Evolutionary conservation across 2,888 invertebrate species (phyloP), one percentile per base, ranked within the genome.

Genomic region (Villa cingulata): DNA sequence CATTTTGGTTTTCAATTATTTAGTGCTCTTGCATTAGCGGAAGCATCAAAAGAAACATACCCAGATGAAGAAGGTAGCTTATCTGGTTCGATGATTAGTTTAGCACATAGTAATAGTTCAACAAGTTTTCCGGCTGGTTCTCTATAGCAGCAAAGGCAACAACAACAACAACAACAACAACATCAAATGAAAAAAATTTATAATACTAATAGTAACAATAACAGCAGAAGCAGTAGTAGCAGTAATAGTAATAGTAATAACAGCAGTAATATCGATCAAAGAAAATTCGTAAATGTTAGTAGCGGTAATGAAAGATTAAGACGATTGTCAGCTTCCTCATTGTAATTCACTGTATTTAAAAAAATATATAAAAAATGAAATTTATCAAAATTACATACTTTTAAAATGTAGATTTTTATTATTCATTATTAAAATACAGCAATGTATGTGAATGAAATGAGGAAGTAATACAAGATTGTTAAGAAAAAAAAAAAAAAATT

Each of bases 51-150:
- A 62, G 89, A 90, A 70, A 80, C 82, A 58, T 89, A 86, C 73
- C 84, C 84, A 59, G 90, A 90, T 59, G 90, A 89, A 68, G 92
- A 91, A 69, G 84, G 84, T 63, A 89, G 90, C 64, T 78, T 92
- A 58, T 90, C 91, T 51, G 94, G 94, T 61, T 92, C 92, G 59
- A 88, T 92, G 86, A 76, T 88, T 63, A 92, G 92, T 73, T 80
- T 95, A 71, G 90, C 90, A 57, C 89, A 90, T 76, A 90, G 89
- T 77, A 89, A 89, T 77, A 91, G 90, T 72, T 89, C 90, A 61
- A 86, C 87, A 63, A 86, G 86, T 73, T 88, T 88, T 73, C 87
- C 87, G 61, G 84, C 86, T 65, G 83, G 82, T 71, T 82, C 80
- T 71, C 78, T 80, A 65, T 80, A 78, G 73, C 68, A 68, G 36